Evolutionary conservation across 2,888 invertebrate species (phyloP), one percentile per base, ranked within the genome.

Genomic region (Eupithecia insigniata): DNA sequence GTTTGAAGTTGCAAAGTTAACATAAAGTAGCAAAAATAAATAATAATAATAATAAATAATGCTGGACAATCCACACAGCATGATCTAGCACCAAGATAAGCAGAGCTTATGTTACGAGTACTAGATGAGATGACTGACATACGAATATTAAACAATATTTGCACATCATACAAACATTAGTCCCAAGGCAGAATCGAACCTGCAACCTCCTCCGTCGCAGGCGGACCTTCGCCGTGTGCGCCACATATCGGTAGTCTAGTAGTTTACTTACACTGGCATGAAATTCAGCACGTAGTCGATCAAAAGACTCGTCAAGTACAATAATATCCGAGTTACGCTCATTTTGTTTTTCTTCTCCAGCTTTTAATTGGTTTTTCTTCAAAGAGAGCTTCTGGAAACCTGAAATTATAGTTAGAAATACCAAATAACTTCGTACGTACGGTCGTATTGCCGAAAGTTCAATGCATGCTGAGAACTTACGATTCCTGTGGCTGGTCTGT

Each of bases 251-350:
- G n/a, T n/a, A n/a, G n/a, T n/a, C n/a, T n/a, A n/a, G 62, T 76
- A 43, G 39, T 6, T 43, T 3, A 89, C 91, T 89, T 82, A 92
- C 92, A 77, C 80, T 83, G 77, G 83, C 86, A 3, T 85, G 81
- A 46, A 84, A 84, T 70, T 89, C 87, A 5, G 84, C 79, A 55
- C 82, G 85, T 58, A 91, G 76, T 82, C 80, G 85, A 73, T 93
- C 93, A 79, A 90, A 91, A 16, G 93, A 90, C 70, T 93, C 93
- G 80, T 94, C 93, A 72, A 93, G 80, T 74, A 91, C 77, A 46
- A 91, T 86, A 26, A 92, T 82, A 81, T 92, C 92, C 0, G 90
- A 87, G 79, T 86, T 89, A 36, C 83, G 82, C 67, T 89, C 86
- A 2, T 87, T 88, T 69, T 82, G 85, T 2, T 69, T 67, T 60